Conservation (phyloP, 2,888 invertebrate species). For the Reticulitermes lucifugus region DNA sequence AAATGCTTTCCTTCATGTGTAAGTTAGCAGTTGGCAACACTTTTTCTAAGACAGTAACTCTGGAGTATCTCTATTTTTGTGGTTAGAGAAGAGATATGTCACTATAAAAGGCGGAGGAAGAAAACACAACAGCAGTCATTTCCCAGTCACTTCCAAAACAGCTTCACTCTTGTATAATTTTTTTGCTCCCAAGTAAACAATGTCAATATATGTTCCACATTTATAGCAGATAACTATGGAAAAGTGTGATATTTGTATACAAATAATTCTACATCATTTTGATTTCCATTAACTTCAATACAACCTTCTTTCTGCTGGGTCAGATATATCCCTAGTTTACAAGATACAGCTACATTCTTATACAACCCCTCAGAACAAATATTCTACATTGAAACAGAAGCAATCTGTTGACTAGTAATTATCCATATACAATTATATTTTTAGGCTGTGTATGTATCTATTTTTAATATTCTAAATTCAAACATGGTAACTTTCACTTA, state of each 20-base stretch:
- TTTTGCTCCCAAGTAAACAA: neutral
- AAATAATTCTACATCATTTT: neutral
- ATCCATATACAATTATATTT: neutral
- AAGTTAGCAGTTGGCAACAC: neutral
- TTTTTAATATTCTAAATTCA: neutral
- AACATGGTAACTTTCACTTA: constrained; percentile 16
- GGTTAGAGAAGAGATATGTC: neutral
- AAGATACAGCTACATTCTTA: neutral
- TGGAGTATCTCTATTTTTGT: neutral
- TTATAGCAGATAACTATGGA: neutral
- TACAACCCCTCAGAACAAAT: neutral
- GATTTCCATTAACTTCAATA: neutral
- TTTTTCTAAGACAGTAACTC: neutral
- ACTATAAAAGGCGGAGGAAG: neutral
- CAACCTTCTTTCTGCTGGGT: neutral
- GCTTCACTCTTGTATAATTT: neutral
- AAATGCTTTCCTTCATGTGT: neutral
- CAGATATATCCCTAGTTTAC: neutral
- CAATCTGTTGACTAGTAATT: neutral
- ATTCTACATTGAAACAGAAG: neutral
- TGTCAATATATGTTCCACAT: neutral
- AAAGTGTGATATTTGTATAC: neutral
- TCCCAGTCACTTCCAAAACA: neutral
- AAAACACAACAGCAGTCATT: neutral
- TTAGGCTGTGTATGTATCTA: neutral